Evolutionary conservation across 2,113 vertebrate species (phyloP).

Genomic region (Leptobrachium ailaonicum): DNA sequence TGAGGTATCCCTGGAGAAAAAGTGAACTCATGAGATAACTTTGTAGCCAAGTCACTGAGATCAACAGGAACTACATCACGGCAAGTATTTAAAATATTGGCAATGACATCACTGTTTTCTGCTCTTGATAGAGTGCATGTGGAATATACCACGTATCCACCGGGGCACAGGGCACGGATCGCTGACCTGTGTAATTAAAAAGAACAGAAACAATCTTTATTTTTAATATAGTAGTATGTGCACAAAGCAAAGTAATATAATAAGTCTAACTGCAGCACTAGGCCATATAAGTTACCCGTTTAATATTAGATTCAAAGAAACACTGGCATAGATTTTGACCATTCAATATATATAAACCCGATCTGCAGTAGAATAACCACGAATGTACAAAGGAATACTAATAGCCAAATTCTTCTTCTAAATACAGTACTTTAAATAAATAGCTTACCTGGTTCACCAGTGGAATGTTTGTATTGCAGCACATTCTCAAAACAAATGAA

Average conservation of each 20-base stretch:
- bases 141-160: conserved; percentile 87
- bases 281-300: neutral
- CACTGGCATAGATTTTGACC: neutral
- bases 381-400: neutral
- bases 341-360: neutral
- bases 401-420: too few relatives aligned
- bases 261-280: too few relatives aligned
- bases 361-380: conserved; percentile 15
- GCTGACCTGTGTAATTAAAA: conserved; percentile 77
- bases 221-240: neutral
- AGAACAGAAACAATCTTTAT: neutral
- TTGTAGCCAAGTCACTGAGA: conserved; percentile 68
- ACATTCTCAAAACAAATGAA: too few relatives aligned
- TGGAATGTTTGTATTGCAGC: too few relatives aligned
- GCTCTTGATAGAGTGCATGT: conserved; percentile 88
- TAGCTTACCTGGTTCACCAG: too few relatives aligned
- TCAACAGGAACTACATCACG: conserved; percentile 71
- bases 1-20: conserved; percentile 66
- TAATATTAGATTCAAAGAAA: conserved; percentile 24
- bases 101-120: conserved; percentile 85
- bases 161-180: conserved; percentile 80
- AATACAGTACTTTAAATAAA: too few relatives aligned
- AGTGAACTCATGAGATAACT: conserved; percentile 74
- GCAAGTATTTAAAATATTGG: conserved; percentile 70
- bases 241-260: too few relatives aligned